phyloP scores from a whole-genome alignment of 1,140 invertebrate species.

The Phthorimaea operculella region DNA sequence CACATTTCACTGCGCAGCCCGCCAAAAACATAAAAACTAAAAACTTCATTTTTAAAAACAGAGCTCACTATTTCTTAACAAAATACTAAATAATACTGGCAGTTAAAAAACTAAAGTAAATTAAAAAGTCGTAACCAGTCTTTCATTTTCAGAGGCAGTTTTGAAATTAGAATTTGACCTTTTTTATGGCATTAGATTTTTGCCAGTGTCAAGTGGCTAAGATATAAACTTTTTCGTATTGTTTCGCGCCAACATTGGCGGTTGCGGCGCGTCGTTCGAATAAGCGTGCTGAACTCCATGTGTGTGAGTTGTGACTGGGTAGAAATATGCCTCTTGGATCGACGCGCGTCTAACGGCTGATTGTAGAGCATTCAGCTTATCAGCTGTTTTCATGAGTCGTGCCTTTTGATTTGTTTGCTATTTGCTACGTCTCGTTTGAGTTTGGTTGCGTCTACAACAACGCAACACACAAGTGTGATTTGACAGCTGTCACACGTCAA shows the following conservation, averaged over 20 bases:
- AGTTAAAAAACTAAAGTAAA: neutral
- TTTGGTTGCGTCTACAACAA: no score
- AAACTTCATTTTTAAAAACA: constrained; percentile 22
- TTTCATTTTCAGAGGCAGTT: no score
- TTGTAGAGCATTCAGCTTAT: no score
- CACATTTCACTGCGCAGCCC: constrained; percentile 38
- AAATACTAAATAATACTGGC: neutral
- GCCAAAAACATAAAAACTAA: constrained; percentile 36
- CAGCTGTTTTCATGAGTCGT: no score
- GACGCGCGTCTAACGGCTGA: no score
- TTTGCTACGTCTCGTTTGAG: no score
- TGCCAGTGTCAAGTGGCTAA: neutral
- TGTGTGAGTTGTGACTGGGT: no score
- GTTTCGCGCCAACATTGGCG: constrained; percentile 1
- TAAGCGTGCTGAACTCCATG: neutral
- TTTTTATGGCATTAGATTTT: neutral
- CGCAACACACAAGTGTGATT: no score
- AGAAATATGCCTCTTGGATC: no score
- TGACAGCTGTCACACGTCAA: no score
- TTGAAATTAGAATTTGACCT: neutral
- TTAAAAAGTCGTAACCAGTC: neutral
- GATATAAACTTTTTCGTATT: neutral
- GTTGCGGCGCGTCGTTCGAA: neutral
- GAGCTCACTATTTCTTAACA: constrained; percentile 9
- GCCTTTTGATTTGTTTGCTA: no score